Percentiles rank a stretch among this genome's conserved stretches.
phyloP scores from a whole-genome alignment of 37 sponge, comb jelly and placozoan species.

The Tethya wilhelma region DNA sequence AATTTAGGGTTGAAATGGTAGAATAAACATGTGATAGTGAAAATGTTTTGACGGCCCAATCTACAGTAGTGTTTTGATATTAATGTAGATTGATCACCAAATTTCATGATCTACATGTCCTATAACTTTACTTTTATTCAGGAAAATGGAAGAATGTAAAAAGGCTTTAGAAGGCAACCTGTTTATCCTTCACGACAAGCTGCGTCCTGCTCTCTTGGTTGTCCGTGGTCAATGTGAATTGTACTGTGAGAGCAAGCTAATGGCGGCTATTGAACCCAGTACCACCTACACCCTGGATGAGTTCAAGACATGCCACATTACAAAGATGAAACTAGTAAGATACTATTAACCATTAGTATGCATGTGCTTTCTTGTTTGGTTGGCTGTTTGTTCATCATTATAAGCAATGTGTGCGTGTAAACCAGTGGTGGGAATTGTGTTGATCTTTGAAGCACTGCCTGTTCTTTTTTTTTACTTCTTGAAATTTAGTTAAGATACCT shows the following conservation, averaged over 20 bases:
- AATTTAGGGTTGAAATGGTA: neutral
- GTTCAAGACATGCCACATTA: conserved; percentile 83
- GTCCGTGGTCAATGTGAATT: conserved; percentile 65
- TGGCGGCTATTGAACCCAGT: conserved; percentile 71
- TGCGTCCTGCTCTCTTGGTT: conserved; percentile 79
- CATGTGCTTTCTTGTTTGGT: neutral
- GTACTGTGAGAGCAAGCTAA: conserved; percentile 58
- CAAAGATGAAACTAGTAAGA: conserved; percentile 80
- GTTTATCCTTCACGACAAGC: conserved; percentile 81
- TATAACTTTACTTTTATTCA: conserved; percentile 7
- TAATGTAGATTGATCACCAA: too few relatives aligned
- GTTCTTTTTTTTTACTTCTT: too few relatives aligned
- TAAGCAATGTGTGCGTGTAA: too few relatives aligned
- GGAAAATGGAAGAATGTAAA: conserved; percentile 72
- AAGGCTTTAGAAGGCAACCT: conserved; percentile 77
- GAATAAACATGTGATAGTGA: neutral
- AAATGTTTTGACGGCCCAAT: too few relatives aligned
- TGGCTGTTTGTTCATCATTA: too few relatives aligned
- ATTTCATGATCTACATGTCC: too few relatives aligned
- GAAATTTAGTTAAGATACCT: too few relatives aligned
- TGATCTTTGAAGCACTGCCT: too few relatives aligned
- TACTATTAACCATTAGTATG: neutral
- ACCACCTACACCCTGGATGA: conserved; percentile 93
- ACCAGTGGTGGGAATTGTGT: too few relatives aligned
- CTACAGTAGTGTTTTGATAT: too few relatives aligned